Percentiles rank a stretch among this genome's conserved stretches.
These are phyloP conservation scores for Plotosus lineatus DNA, from an alignment of 2,113 vertebrate genomes.

Conservation along the genomic window DNA sequence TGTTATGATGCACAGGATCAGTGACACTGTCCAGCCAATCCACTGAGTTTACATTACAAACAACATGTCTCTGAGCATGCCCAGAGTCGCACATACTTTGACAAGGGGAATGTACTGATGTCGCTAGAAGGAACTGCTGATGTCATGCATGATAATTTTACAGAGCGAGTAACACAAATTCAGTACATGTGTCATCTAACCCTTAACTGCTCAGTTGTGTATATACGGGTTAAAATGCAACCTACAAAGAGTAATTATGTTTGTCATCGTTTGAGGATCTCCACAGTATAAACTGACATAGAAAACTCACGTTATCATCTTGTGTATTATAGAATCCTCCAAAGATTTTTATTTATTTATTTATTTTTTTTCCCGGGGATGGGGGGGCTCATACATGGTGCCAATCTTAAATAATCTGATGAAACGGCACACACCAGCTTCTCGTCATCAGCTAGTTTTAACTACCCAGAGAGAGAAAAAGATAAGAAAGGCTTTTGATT, in stretches of 20 bases:
- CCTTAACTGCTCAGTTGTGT: too few relatives aligned
- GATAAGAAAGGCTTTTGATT: conserved; percentile 21
- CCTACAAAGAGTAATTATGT: background rate
- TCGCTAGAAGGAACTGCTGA: too few relatives aligned
- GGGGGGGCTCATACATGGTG: background rate
- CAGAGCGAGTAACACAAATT: too few relatives aligned
- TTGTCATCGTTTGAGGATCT: background rate
- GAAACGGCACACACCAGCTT: background rate
- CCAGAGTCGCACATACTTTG: too few relatives aligned
- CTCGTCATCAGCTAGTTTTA: conserved; percentile 6
- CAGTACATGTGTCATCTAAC: too few relatives aligned
- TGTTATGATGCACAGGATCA: too few relatives aligned
- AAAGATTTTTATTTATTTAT: background rate
- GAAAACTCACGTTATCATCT: background rate
- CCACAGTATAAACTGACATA: background rate
- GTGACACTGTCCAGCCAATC: too few relatives aligned
- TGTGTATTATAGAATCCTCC: background rate
- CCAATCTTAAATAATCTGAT: background rate
- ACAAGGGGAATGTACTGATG: too few relatives aligned
- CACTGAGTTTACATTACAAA: too few relatives aligned
- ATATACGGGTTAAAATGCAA: background rate
- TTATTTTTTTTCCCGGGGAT: too few relatives aligned
- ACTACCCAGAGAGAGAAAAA: background rate
- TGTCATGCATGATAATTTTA: too few relatives aligned
- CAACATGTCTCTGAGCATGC: too few relatives aligned